phyloP scores from a whole-genome alignment of 2,888 invertebrate genomes.

The Pediacus dermestoides region DNA sequence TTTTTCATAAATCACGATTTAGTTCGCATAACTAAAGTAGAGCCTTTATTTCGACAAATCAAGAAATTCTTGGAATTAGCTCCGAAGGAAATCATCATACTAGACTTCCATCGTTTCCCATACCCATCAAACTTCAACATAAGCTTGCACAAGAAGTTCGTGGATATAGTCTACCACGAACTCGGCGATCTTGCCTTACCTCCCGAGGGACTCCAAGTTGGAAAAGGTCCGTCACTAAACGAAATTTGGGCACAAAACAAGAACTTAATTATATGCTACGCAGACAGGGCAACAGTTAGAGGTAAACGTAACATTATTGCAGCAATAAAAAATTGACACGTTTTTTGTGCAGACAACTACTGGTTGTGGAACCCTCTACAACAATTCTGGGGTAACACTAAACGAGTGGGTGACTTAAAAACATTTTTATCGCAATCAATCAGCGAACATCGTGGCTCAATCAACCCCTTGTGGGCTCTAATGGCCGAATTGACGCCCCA shows the following conservation, averaged over 20 bases:
- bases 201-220: slow-evolving; percentile 45
- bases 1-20: slow-evolving; percentile 74
- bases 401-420: slow-evolving; percentile 54
- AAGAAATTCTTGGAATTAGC: slow-evolving; percentile 65
- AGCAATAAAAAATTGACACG: not conserved
- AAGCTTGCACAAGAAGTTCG: slow-evolving; percentile 51
- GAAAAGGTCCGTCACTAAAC: slow-evolving; percentile 55
- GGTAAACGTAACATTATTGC: slow-evolving; percentile 36
- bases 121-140: slow-evolving; percentile 42
- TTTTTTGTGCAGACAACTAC: slow-evolving; percentile 37
- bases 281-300: slow-evolving; percentile 51
- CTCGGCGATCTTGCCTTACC: slow-evolving; percentile 55
- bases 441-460: slow-evolving; percentile 47
- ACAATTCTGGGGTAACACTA: slow-evolving; percentile 67
- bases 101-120: slow-evolving; percentile 82
- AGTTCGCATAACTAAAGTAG: slow-evolving; percentile 64
- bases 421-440: slow-evolving; percentile 50
- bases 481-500: slow-evolving; percentile 74
- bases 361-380: slow-evolving; percentile 58
- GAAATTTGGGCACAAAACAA: slow-evolving; percentile 57
- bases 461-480: slow-evolving; percentile 58
- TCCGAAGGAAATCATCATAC: slow-evolving; percentile 67
- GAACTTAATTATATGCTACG: slow-evolving; percentile 59
- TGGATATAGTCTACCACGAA: slow-evolving; percentile 53
- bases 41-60: slow-evolving; percentile 65